phyloP scores from a whole-genome alignment of 1,140 invertebrate genomes.

The Heterodera carotae region DNA sequence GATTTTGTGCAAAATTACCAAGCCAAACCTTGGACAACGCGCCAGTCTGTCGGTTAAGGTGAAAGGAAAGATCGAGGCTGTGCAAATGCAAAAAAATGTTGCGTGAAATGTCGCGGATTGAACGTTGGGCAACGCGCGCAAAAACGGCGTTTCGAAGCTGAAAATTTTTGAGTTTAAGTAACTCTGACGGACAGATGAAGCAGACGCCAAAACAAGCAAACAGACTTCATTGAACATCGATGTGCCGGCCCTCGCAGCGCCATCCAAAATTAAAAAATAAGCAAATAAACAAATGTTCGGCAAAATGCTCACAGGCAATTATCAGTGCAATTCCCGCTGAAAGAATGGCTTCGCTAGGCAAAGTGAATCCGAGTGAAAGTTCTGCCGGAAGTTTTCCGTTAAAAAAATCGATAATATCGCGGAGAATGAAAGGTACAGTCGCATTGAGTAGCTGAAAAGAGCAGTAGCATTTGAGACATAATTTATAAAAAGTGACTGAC shows the following conservation, averaged over 20 bases:
- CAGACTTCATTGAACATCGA: constrained; percentile 83
- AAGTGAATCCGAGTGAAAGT: constrained; percentile 66
- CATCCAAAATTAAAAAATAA: constrained; percentile 74
- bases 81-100: constrained; percentile 97
- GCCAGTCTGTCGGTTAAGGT: constrained; percentile 89
- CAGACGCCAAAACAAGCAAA: not conserved
- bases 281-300: constrained; percentile 1
- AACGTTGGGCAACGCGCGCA: constrained; percentile 94
- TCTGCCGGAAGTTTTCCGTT: constrained; percentile 68
- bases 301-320: constrained; percentile 32
- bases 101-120: constrained; percentile 86
- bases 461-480: not conserved
- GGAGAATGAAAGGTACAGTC: constrained; percentile 93
- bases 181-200: not conserved
- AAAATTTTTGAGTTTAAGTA: no score
- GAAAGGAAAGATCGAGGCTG: constrained; percentile 89
- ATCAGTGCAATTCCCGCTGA: constrained; percentile 38
- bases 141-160: constrained; percentile 90
- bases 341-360: constrained; percentile 62
- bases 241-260: constrained; percentile 82
- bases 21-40: constrained; percentile 73
- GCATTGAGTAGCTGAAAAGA: constrained; percentile 82
- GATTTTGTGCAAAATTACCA: constrained; percentile 3
- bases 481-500: no score
- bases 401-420: constrained; percentile 88